Percentiles rank a stretch among this genome's conserved stretches.
These are phyloP conservation scores for Calameuta pallipes DNA, from an alignment of 2,888 invertebrate genomes.

Conservation along the genomic window DNA sequence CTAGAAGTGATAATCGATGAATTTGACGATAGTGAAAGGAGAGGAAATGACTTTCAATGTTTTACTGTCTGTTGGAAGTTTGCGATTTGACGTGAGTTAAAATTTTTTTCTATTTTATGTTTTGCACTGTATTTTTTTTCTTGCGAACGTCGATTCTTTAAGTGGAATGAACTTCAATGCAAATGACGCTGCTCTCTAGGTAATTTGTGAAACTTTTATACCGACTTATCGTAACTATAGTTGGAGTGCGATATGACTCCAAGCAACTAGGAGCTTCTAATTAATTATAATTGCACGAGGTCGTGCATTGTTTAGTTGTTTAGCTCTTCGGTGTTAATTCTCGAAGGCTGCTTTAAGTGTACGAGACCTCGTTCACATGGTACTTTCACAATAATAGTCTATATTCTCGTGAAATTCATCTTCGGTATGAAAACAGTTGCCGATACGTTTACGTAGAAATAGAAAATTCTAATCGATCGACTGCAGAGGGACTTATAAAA, in stretches of 20 bases:
- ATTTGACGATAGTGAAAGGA: conserved; percentile 58
- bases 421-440: neutral
- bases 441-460: too few species aligned
- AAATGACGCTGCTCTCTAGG: neutral
- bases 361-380: conserved; percentile 30
- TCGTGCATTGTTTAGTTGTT: conserved; percentile 20
- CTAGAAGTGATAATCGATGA: conserved; percentile 41
- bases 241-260: neutral
- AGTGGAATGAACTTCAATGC: neutral
- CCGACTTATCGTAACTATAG: neutral
- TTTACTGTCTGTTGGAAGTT: neutral
- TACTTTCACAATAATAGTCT: conserved; percentile 27
- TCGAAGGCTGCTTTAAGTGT: neutral
- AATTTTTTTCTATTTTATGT: neutral
- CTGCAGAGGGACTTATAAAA: neutral
- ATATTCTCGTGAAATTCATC: neutral
- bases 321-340: conserved; percentile 10
- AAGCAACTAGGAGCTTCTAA: neutral
- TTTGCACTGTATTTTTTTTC: neutral
- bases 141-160: neutral
- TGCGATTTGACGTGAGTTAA: neutral
- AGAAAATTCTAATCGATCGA: neutral
- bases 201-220: neutral
- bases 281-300: conserved; percentile 10
- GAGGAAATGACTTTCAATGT: neutral